These are phyloP conservation scores for Tenebrosternarchus preto DNA, from an alignment of 2,113 vertebrate genomes.

Conservation along the genomic window DNA sequence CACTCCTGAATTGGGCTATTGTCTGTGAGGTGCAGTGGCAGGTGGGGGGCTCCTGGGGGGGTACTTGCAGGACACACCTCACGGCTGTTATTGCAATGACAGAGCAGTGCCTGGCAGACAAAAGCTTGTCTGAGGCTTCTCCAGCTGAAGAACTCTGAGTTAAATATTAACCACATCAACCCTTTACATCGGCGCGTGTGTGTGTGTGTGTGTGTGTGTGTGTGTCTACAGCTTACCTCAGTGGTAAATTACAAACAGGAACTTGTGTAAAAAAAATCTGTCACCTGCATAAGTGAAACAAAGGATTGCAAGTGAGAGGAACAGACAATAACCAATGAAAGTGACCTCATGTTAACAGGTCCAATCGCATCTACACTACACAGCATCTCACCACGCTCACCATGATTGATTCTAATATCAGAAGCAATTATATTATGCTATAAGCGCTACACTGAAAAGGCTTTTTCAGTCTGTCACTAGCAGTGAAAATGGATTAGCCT, in stretches of 20 bases:
- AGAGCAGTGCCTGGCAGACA: constrained; percentile 34
- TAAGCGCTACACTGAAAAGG: too few relatives aligned
- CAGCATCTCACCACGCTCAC: constrained; percentile 13
- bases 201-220: constrained; percentile 2
- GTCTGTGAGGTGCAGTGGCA: constrained; percentile 20
- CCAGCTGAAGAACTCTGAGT: too few relatives aligned
- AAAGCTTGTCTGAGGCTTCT: too few relatives aligned
- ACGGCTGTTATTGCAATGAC: not conserved
- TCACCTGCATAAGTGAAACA: not conserved
- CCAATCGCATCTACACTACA: not conserved
- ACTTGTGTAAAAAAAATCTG: not conserved
- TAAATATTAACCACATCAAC: too few relatives aligned
- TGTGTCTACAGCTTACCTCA: not conserved
- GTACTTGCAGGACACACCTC: constrained; percentile 12
- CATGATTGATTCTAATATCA: not conserved
- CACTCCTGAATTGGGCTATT: constrained; percentile 48
- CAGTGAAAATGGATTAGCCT: too few relatives aligned
- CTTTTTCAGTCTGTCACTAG: too few relatives aligned
- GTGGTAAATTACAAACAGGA: constrained; percentile 26
- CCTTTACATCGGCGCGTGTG: too few relatives aligned
- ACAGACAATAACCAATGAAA: not conserved
- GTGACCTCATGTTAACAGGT: constrained; percentile 21
- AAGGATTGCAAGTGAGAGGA: constrained; percentile 16
- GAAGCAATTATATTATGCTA: not conserved
- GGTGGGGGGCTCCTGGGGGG: not conserved